These are phyloP conservation scores for Ophraella communa DNA, from an alignment of 2,888 invertebrate genomes.

Conservation along the genomic window DNA sequence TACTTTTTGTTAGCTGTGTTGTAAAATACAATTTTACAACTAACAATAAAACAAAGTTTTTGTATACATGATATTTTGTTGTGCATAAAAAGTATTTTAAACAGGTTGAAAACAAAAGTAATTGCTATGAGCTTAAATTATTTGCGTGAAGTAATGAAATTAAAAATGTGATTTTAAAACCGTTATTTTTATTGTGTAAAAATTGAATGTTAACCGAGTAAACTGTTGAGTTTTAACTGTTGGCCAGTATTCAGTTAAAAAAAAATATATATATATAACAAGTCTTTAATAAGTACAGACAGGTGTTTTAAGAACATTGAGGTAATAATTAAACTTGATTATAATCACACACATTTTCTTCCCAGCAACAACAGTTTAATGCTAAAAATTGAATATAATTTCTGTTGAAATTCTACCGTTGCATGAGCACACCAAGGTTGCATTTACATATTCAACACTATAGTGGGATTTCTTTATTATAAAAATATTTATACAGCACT, in stretches of 20 bases:
- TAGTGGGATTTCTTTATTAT: not conserved
- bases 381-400: not conserved
- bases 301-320: not conserved
- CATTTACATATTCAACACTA: not conserved
- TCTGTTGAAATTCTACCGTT: not conserved
- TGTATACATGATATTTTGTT: too few relatives aligned
- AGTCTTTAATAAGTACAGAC: not conserved
- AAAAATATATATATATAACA: not conserved
- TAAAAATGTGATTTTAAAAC: too few relatives aligned
- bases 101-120: too few relatives aligned
- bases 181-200: too few relatives aligned
- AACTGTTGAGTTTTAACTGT: not conserved
- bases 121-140: too few relatives aligned
- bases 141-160: too few relatives aligned
- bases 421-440: not conserved
- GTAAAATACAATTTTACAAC: not conserved
- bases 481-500: too few relatives aligned
- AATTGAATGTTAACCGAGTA: too few relatives aligned
- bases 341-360: not conserved
- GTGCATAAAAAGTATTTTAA: too few relatives aligned
- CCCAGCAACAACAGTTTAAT: not conserved
- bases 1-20: not conserved
- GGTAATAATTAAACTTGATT: not conserved
- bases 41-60: too few relatives aligned
- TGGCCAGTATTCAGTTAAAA: not conserved